These are phyloP conservation scores for Sorex araneus DNA, from an alignment of 2,113 vertebrate genomes.

Conservation along the genomic window DNA sequence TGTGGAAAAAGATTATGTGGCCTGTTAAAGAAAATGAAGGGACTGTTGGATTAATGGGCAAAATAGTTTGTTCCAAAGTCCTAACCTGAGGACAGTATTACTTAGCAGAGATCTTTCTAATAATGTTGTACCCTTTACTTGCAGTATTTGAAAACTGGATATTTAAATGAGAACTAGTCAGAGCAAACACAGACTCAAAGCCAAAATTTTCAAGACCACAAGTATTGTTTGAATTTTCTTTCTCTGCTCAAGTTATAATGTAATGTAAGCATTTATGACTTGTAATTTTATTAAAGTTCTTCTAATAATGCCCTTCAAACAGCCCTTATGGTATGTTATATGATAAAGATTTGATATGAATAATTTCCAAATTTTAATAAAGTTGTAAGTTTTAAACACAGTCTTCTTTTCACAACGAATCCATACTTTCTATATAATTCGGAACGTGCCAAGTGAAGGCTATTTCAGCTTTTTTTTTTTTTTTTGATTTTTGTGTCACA, in stretches of 20 bases:
- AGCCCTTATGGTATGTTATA: background rate
- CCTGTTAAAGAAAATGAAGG: background rate
- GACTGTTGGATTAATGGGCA: background rate
- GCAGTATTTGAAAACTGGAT: background rate
- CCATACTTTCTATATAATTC: background rate
- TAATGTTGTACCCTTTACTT: background rate
- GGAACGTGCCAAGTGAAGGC: background rate
- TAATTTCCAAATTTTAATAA: background rate
- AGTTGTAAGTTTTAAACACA: background rate
- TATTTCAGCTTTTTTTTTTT: slow-evolving; percentile 15
- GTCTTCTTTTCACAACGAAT: slow-evolving; percentile 3
- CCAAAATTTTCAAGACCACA: too few relatives aligned
- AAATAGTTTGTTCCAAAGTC: background rate
- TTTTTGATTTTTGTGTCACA: too few relatives aligned
- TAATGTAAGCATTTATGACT: background rate
- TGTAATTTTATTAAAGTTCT: background rate
- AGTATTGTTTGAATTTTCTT: too few relatives aligned
- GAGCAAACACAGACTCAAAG: too few relatives aligned
- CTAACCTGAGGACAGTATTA: background rate
- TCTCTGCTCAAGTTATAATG: background rate
- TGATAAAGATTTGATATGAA: background rate
- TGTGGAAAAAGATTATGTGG: background rate
- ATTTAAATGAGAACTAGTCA: background rate
- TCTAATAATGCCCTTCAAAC: background rate
- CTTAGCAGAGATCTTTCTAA: background rate